phyloP scores from a whole-genome alignment of 2,888 invertebrate species.

The Loripinus fragilis region DNA sequence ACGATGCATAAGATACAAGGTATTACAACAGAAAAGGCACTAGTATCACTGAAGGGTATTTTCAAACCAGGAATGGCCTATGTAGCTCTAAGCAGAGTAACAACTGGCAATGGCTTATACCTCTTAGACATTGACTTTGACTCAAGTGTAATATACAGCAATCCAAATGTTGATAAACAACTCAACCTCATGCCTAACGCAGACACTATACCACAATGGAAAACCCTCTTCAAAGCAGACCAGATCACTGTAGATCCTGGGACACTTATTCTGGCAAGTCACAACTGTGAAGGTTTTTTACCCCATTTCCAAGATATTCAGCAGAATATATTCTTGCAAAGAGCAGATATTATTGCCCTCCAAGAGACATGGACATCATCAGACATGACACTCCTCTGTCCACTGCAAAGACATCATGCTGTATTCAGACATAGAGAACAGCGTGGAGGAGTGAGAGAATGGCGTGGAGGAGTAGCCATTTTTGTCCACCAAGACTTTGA shows the following conservation, averaged over 20 bases:
- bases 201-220: slow-evolving; percentile 13
- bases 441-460: no score
- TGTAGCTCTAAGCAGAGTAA: slow-evolving; percentile 30
- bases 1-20: slow-evolving; percentile 37
- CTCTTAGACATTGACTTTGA: slow-evolving; percentile 8
- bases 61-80: slow-evolving; percentile 34
- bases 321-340: no score
- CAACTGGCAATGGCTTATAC: slow-evolving; percentile 17
- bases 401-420: no score
- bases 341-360: no score
- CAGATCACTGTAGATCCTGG: background rate
- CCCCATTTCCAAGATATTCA: slow-evolving; percentile 35
- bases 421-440: no score
- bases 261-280: slow-evolving; percentile 6
- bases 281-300: slow-evolving; percentile 23
- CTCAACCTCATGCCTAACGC: slow-evolving; percentile 16
- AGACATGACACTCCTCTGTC: no score
- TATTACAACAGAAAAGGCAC: slow-evolving; percentile 21
- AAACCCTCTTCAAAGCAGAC: background rate
- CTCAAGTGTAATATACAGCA: slow-evolving; percentile 12
- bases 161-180: slow-evolving; percentile 17
- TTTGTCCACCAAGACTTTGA: no score
- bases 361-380: no score
- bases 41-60: slow-evolving; percentile 24
- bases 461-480: no score